A percentile compares a stretch with the other conserved stretches of the same genome.
Evolutionary conservation across 2,888 invertebrate genomes (phyloP).

Genomic region (Dynastes grantii): DNA sequence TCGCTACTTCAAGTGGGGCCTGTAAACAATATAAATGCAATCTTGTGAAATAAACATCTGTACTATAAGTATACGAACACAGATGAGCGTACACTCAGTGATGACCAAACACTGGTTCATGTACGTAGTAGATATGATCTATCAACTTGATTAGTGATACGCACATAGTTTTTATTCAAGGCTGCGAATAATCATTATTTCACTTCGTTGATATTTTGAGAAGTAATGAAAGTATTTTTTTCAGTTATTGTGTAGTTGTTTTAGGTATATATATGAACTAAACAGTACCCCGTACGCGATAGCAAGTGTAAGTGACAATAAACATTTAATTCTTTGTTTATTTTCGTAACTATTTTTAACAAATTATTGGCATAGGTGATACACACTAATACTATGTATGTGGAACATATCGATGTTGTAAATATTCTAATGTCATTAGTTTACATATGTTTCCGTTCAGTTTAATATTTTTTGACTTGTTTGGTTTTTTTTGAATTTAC

Average conservation of each 20-base stretch:
- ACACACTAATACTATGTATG: too few species aligned
- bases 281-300: too few species aligned
- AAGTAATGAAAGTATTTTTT: not conserved
- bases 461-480: too few species aligned
- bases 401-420: too few species aligned
- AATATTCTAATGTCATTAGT: too few species aligned
- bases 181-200: not conserved
- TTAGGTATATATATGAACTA: too few species aligned
- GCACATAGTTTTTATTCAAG: not conserved
- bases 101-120: not conserved
- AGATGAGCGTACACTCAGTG: conserved; percentile 1
- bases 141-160: not conserved
- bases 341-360: too few species aligned
- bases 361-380: too few species aligned
- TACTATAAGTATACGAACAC: not conserved
- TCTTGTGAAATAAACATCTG: not conserved
- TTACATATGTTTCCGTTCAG: too few species aligned
- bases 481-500: too few species aligned
- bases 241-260: not conserved
- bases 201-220: not conserved
- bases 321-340: too few species aligned
- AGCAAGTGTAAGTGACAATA: too few species aligned
- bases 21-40: conserved; percentile 2
- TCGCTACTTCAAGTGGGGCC: not conserved
- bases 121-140: not conserved